Conservation (phyloP, 2,113 vertebrate species). For the Psittacara wagleri region DNA sequence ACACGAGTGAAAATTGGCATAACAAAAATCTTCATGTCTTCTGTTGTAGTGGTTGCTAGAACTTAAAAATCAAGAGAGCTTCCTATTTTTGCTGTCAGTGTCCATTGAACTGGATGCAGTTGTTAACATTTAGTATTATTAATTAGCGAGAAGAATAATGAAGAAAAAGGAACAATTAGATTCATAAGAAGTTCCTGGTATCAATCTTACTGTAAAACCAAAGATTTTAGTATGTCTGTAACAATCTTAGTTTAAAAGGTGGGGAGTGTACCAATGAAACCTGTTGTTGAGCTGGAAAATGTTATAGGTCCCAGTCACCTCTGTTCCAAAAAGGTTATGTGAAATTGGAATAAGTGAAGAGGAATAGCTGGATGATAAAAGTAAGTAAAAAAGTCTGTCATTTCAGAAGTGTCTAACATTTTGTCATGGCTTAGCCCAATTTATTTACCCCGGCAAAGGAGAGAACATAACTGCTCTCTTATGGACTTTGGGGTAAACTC, state of each 20-base stretch:
- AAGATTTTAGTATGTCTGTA: neutral
- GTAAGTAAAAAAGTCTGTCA: neutral
- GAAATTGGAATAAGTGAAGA: neutral
- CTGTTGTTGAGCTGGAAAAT: neutral
- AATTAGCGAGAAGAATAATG: neutral
- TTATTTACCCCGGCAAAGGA: neutral
- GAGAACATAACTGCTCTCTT: neutral
- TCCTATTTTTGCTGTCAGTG: neutral
- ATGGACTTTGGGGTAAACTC: neutral
- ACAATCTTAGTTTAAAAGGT: neutral
- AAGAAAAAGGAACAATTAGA: neutral
- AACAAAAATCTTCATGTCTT: neutral
- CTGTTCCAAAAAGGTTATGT: neutral
- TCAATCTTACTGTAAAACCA: neutral
- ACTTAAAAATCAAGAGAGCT: neutral
- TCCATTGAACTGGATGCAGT: neutral
- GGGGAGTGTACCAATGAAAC: neutral
- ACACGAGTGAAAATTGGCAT: neutral
- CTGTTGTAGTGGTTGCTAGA: neutral
- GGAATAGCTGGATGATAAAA: neutral
- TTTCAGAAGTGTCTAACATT: neutral
- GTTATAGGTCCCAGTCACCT: neutral
- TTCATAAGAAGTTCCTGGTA: neutral
- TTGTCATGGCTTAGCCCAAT: neutral
- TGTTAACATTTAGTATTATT: neutral